Evolutionary conservation across 2,888 invertebrate genomes (phyloP), one percentile per base, ranked within the genome.

Genomic region (Agrenia bidenticulata): DNA sequence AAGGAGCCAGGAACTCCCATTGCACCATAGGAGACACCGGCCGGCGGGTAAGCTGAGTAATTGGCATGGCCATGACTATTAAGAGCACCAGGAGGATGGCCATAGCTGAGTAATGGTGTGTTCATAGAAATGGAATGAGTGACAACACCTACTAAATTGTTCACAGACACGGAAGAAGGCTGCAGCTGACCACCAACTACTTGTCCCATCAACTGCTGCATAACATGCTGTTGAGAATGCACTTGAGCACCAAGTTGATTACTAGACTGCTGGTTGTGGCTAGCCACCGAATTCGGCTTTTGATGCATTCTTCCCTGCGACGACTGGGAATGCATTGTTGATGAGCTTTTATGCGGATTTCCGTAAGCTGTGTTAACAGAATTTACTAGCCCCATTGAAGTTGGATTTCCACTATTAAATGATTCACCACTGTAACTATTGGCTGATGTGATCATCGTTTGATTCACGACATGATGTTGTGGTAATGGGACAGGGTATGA

Each of bases 21-120:
- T 9, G 63, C 66, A 24, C 63, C 65, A 39, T 66, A 67, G n/a
- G 63, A 62, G 17, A 67, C 57, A 50, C 58, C 58, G 2, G 66
- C 64, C 21, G 66, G 27, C 17, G 61, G 26, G 54, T 61, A 55
- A 17, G 26, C 61, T 19, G 53, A 41, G 24, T 39, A 26, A 26
- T 41, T 49, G 4, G 24, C 11, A 61, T 24, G 54, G 26, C 39
- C 54, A 61, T 54, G 27, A 41, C 27, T 24, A 24, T 39, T 39
- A 55, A 26, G 15, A 7, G 51, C 49, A 4, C 60, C 60, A 37
- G 60, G 39, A 51, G 50, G 50, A n/a, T 60, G 60, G 7, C 26
- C 32, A 32, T 60, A 60, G n/a, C 26, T 32, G 15, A 60, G 50
- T 51, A 60, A 51, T 4, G 61, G 24, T 37, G 61, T 24, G 27